phyloP scores from a whole-genome alignment of 2,888 invertebrate species.

The Agonopterix heracliana region DNA sequence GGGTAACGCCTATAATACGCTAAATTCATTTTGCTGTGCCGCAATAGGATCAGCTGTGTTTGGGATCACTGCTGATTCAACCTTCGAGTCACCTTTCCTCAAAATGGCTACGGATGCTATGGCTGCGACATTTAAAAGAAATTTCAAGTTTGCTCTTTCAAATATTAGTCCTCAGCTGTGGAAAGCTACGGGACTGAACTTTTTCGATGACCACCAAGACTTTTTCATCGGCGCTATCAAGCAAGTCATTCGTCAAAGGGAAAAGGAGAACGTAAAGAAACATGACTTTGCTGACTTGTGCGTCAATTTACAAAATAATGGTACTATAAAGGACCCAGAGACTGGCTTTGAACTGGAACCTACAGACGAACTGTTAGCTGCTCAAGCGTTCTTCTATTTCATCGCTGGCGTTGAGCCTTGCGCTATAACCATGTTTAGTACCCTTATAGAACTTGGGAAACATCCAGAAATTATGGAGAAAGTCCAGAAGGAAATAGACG shows the following conservation, averaged over 20 bases:
- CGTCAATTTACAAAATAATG: slow-evolving; percentile 40
- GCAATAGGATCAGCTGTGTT: slow-evolving; percentile 42
- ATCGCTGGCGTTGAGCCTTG: slow-evolving; percentile 55
- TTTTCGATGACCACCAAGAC: slow-evolving; percentile 35
- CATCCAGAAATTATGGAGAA: slow-evolving; percentile 38
- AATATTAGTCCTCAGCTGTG: slow-evolving; percentile 15
- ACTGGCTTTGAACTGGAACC: slow-evolving; percentile 40
- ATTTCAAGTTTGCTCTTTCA: slow-evolving; percentile 18
- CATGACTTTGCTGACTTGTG: slow-evolving; percentile 52
- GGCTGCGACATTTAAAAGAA: slow-evolving; percentile 9
- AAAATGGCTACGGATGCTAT: slow-evolving; percentile 13
- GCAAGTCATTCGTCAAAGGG: slow-evolving; percentile 36
- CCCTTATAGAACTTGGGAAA: slow-evolving; percentile 42
- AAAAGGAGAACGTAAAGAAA: slow-evolving; percentile 31
- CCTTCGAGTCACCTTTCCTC: slow-evolving; percentile 44
- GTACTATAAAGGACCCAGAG: slow-evolving; percentile 32
- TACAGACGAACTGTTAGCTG: slow-evolving; percentile 44
- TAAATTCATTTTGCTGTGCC: slow-evolving; percentile 24
- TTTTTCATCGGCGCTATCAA: slow-evolving; percentile 49
- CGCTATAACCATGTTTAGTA: slow-evolving; percentile 38
- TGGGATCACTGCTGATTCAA: slow-evolving; percentile 36
- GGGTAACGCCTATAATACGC: slow-evolving; percentile 19
- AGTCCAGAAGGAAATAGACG: slow-evolving; percentile 48
- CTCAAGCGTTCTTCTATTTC: slow-evolving; percentile 55
- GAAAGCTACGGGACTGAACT: slow-evolving; percentile 28